These are phyloP conservation scores for Cossypha niveicapilla DNA, from an alignment of 2,797 vertebrate genomes.

Conservation along the genomic window DNA sequence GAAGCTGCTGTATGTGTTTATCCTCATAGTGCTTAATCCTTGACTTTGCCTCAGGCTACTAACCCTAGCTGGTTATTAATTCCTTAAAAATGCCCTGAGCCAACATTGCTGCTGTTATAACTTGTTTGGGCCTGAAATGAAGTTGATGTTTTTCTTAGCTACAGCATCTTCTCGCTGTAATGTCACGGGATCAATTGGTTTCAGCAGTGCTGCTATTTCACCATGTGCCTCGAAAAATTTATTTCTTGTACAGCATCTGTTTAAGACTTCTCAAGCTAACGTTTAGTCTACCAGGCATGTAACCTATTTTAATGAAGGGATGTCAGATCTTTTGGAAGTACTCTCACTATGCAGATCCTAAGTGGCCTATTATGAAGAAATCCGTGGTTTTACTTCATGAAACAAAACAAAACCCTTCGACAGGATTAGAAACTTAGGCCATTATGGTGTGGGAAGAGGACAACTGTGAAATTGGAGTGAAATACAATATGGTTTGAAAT, in stretches of 20 bases:
- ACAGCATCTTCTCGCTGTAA: constrained; percentile 20
- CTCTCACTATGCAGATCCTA: not conserved
- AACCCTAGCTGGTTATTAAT: constrained; percentile 65
- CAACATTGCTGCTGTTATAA: constrained; percentile 35
- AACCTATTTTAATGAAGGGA: constrained; percentile 26
- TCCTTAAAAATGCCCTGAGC: constrained; percentile 57
- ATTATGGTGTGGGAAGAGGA: not conserved
- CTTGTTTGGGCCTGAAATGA: constrained; percentile 45
- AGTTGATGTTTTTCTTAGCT: constrained; percentile 50
- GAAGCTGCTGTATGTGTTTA: constrained; percentile 59
- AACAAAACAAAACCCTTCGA: not conserved
- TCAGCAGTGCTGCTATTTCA: constrained; percentile 24
- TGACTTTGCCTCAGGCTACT: constrained; percentile 57
- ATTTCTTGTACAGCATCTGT: constrained; percentile 6
- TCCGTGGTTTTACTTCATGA: not conserved
- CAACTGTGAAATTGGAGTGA: not conserved
- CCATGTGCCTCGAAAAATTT: not conserved
- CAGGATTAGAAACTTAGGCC: not conserved
- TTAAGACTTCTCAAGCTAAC: constrained; percentile 34
- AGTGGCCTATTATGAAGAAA: not conserved
- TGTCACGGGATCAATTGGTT: constrained; percentile 25
- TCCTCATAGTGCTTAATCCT: constrained; percentile 58
- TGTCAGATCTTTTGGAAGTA: constrained; percentile 24
- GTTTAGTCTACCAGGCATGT: constrained; percentile 25
- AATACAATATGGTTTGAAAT: not conserved